Evolutionary conservation across 2,888 invertebrate genomes (phyloP).

Genomic region (Yponomeuta plumbellus): DNA sequence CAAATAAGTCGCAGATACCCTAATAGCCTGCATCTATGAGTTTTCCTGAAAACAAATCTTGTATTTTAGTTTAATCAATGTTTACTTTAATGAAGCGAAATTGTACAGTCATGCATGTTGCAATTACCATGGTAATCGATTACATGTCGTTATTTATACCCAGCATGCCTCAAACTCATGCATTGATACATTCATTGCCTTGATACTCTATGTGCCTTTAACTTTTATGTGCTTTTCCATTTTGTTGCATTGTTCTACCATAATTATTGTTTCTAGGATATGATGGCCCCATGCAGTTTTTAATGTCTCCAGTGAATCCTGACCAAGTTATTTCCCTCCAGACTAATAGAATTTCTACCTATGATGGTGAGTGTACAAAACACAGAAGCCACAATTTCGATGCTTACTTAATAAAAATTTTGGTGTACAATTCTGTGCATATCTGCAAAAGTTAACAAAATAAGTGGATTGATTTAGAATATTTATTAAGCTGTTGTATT

Average conservation of each 20-base stretch:
- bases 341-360: constrained; percentile 72
- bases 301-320: constrained; percentile 87
- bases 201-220: constrained; percentile 2
- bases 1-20: background rate
- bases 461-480: too few relatives aligned
- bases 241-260: constrained; percentile 41
- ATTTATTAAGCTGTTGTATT: too few relatives aligned
- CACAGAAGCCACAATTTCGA: too few relatives aligned
- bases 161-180: background rate
- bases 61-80: background rate
- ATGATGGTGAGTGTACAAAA: constrained; percentile 58
- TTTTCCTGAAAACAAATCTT: background rate
- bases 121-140: background rate
- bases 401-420: too few relatives aligned
- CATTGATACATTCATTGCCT: background rate
- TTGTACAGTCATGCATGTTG: background rate
- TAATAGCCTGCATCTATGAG: background rate
- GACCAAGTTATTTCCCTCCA: constrained; percentile 82
- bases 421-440: too few relatives aligned
- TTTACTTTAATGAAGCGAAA: background rate
- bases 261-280: constrained; percentile 76
- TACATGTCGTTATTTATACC: background rate
- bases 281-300: constrained; percentile 92
- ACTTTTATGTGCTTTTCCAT: constrained; percentile 24
- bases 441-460: too few relatives aligned